A percentile compares a stretch with the other conserved stretches of the same genome.
Evolutionary conservation across 2,888 invertebrate species (phyloP).

Genomic region (Endotricha flammealis): DNA sequence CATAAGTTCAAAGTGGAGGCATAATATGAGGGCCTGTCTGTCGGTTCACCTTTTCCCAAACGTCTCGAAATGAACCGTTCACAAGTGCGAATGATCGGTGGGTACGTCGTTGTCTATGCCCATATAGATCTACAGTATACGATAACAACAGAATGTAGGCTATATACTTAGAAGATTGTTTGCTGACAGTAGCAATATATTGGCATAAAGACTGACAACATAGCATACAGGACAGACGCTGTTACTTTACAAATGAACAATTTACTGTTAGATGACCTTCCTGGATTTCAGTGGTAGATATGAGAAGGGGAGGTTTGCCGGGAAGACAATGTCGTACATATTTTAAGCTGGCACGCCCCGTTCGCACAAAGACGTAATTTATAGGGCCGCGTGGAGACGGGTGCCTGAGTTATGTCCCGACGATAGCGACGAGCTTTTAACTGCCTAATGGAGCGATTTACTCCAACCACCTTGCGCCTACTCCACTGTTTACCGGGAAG

Average conservation of each 20-base stretch:
- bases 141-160: too few species aligned
- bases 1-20: conserved; percentile 24
- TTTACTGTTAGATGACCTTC: conserved; percentile 60
- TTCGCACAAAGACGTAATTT: conserved; percentile 76
- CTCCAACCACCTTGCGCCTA: conserved; percentile 68
- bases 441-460: conserved; percentile 78
- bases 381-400: conserved; percentile 75
- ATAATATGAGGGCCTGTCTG: conserved; percentile 22
- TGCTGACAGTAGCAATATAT: too few species aligned
- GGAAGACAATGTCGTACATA: conserved; percentile 77
- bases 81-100: conserved; percentile 38
- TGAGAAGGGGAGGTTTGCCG: conserved; percentile 58
- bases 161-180: too few species aligned
- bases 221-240: too few species aligned
- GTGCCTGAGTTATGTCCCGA: conserved; percentile 72
- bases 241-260: conserved; percentile 58
- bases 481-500: conserved; percentile 55
- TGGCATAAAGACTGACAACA: too few species aligned
- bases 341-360: conserved; percentile 73
- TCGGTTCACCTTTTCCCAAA: conserved; percentile 25
- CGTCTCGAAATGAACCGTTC: conserved; percentile 30
- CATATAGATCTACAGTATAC: too few species aligned
- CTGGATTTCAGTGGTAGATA: conserved; percentile 57
- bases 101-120: too few species aligned
- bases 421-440: conserved; percentile 78